A percentile compares a stretch with the other conserved stretches of the same genome.
Evolutionary conservation across 2,888 invertebrate genomes (phyloP).

Genomic region (Nephrotoma flavescens): DNA sequence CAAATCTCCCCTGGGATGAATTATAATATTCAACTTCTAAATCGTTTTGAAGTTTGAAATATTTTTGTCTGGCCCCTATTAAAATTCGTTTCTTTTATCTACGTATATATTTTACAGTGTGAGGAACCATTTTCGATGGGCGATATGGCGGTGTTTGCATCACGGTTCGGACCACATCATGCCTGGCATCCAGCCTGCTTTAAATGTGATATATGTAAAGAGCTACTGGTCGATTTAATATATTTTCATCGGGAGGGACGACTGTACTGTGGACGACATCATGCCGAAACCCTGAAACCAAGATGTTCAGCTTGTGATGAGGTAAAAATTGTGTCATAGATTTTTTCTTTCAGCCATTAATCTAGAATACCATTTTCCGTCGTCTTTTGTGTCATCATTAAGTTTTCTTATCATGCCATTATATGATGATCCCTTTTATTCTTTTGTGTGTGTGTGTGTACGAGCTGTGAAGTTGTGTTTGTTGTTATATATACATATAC

Average conservation of each 20-base stretch:
- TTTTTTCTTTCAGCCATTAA: neutral
- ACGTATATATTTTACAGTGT: slow-evolving; percentile 52
- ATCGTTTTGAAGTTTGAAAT: neutral
- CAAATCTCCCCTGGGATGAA: neutral
- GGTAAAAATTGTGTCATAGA: slow-evolving; percentile 36
- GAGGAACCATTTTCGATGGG: slow-evolving; percentile 68
- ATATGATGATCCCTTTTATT: neutral
- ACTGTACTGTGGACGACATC: slow-evolving; percentile 91
- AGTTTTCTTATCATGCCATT: neutral
- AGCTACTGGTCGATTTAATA: slow-evolving; percentile 91
- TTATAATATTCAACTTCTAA: neutral
- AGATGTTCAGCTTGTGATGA: slow-evolving; percentile 96
- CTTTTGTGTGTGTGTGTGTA: neutral
- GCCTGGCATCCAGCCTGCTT: slow-evolving; percentile 97
- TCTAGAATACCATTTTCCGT: neutral
- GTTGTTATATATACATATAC: neutral
- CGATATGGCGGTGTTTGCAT: slow-evolving; percentile 83
- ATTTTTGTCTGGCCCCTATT: neutral
- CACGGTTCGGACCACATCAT: slow-evolving; percentile 66
- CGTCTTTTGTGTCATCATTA: neutral
- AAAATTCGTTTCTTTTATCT: neutral
- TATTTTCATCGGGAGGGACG: slow-evolving; percentile 86
- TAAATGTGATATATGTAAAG: slow-evolving; percentile 78
- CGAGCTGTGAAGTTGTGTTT: neutral
- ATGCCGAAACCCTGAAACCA: slow-evolving; percentile 93